Base-by-base conservation (phyloP, 1,140 invertebrate species). In the Chrysomallon squamiferum region DNA sequence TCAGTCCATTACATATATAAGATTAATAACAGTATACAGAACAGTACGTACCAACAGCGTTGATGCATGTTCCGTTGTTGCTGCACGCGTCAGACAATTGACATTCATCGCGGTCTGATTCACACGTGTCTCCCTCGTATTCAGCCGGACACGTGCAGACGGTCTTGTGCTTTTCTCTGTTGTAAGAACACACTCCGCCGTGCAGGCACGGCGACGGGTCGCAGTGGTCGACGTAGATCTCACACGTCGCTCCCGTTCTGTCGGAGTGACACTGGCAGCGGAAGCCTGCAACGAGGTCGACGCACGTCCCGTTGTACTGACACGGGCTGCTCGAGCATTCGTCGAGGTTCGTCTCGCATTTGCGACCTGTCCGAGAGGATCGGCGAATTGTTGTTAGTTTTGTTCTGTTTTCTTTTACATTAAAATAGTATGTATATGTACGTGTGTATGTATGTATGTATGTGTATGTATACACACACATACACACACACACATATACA, bases 41-140 rank as follows among this genome's bases (percentile, higher is more conserved):
- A 15, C 22, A 29, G 33, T 54, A 59, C 22, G 52, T 32, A 83
- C 96, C 95, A 73, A 59, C 87, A 2, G 6, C 2, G 29, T 66
- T 56, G 30, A 59, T 29, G 22, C 69, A 72, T 3, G 52, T 43
- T 33, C 52, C 41, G 0, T 50, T 59, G 15, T 65, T 52, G 11
- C 11, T 7, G 22, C 69, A 72, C 18, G 59, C 35, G 13, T 56
- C 20, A 0, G 15, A 3, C 58, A 7, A 5, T 15, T 7, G 3
- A 45, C 69, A 68, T 20, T 65, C 62, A 29, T 68, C 50, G 25
- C 58, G n/a, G 45, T 72, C 65, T 3, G 15, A 15, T 4, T 65
- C 25, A 59, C 67, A 69, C 25, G 27, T 32, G 30, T 35, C 25
- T 9, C 67, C 67, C 3, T 22, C 27, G 67, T 49, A 69, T 20